Base-by-base conservation (phyloP, 1,140 invertebrate genomes). In the Aradophagus sp. region DNA sequence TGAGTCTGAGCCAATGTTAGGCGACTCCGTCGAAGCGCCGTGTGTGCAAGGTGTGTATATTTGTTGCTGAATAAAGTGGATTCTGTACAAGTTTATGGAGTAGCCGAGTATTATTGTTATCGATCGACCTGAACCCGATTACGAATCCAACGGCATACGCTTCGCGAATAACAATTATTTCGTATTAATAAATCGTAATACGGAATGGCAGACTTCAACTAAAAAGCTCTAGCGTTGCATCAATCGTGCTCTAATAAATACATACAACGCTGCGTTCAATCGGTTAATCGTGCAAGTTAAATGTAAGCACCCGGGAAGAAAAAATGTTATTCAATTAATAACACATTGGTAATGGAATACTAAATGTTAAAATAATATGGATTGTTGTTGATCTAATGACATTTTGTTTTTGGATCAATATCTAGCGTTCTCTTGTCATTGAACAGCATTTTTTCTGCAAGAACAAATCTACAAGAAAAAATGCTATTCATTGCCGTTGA, bases 61-160 rank as follows among this genome's bases (percentile, higher is more conserved):
- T 72, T 61, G 68, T 72, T 66, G 61, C 61, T 62, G 62, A 73
- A 73, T 73, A 62, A 67, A 67, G 56, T 62, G 62, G 56, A 67
- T 67, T 73, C 61, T 58, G 45, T 73, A 73, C 61, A 66, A 72
- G 62, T 73, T 66, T 62, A 58, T 44, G 63, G 62, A 67, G 62
- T 73, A 62, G 20, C 26, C 29, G 47, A 66, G 61, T 66, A 66
- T 73, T 50, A 73, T 73, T 73, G 55, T 65, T 59, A 66, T 66
- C 61, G 69, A 67, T 61, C 55, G 36, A 35, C 61, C 69, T 68
- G 23, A 26, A 55, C 55, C 50, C 42, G 12, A 19, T 20, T 62
- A 17, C 32, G 29, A 66, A 61, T 56, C 42, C 47, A 65, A 66
- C 61, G 47, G 61, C 13, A 61, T 55, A 72, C 61, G 50, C 53